Evolutionary conservation across 2,888 invertebrate genomes (phyloP), one percentile per base, ranked within the genome.

Genomic region (Macaria notata): DNA sequence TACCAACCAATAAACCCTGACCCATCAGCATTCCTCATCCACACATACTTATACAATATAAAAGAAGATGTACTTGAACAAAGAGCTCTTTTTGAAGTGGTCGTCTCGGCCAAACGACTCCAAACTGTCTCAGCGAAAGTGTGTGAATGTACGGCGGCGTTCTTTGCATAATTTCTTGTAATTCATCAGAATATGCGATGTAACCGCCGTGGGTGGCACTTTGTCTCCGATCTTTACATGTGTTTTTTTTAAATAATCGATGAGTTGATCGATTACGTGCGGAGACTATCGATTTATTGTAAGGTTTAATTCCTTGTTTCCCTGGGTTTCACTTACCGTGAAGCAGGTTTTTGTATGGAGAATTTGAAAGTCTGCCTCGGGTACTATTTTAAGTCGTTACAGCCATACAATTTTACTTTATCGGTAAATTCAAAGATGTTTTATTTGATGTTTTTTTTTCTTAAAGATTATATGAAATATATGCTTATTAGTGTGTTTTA

Each of bases 51-150:
- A 7, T 41, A 44, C 9, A 54, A 7, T 48, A 30, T 48, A 45
- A 50, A 43, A 31, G 41, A 50, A 65, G 59, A 64, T 69, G 59
- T 56, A 46, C 41, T 55, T 59, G 53, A 45, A 62, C 47, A 44
- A 31, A 62, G 60, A 70, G 83, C 63, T 76, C 84, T 74, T 56
- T 56, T 46, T 67, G 59, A 47, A 69, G 59, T 82, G 83, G 82
- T 56, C 63, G 58, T 59, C 69, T 68, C 64, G 69, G 67, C 66
- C 72, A 73, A 76, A 73, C 66, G 83, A 81, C 79, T 82, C 79
- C 79, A 82, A 84, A 84, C 83, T 85, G 86, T 88, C 88, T 86
- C 84, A 83, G 88, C 83, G 88, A 89, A 89, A 90, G 88, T 88
- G 83, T 85, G 84, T 79, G 86, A 84, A 84, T 79, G 68, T 65